Evolutionary conservation across 2,797 vertebrate species (phyloP).

Genomic region (Buceros bicornis): DNA sequence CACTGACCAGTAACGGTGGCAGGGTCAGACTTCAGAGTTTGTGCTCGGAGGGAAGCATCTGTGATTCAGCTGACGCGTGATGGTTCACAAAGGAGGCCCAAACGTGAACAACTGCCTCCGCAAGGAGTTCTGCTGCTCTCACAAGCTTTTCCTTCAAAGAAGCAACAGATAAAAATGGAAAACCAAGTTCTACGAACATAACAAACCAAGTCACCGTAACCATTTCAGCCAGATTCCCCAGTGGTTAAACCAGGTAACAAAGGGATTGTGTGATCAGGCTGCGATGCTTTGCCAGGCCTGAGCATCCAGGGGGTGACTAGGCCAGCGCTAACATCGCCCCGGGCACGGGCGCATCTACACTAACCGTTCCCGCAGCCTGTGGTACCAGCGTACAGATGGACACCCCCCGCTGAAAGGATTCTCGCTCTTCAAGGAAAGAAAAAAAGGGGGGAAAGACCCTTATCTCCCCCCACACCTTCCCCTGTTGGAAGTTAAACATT

Average conservation of each 20-base stretch:
- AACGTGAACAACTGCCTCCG: neutral
- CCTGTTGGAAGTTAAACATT: accelerated
- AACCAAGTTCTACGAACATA: accelerated
- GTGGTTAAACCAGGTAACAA: neutral
- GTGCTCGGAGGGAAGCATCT: neutral
- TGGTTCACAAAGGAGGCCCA: neutral
- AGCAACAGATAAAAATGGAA: neutral
- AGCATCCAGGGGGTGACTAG: accelerated
- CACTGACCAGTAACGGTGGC: accelerated
- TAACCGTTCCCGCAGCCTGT: accelerated
- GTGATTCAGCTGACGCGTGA: accelerated
- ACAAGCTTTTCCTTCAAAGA: neutral
- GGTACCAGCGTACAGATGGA: neutral
- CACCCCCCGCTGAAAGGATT: neutral
- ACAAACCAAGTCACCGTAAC: neutral
- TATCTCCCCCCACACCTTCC: accelerated
- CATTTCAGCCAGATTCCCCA: neutral
- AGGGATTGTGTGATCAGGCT: accelerated
- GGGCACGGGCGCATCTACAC: neutral
- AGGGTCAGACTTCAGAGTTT: neutral
- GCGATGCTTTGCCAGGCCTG: neutral
- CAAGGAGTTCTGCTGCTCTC: neutral
- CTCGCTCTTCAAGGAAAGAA: neutral
- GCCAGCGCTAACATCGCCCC: accelerated
- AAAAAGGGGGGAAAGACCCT: neutral